Conservation (phyloP, 2,113 vertebrate genomes). For the Bostrychus sinensis region DNA sequence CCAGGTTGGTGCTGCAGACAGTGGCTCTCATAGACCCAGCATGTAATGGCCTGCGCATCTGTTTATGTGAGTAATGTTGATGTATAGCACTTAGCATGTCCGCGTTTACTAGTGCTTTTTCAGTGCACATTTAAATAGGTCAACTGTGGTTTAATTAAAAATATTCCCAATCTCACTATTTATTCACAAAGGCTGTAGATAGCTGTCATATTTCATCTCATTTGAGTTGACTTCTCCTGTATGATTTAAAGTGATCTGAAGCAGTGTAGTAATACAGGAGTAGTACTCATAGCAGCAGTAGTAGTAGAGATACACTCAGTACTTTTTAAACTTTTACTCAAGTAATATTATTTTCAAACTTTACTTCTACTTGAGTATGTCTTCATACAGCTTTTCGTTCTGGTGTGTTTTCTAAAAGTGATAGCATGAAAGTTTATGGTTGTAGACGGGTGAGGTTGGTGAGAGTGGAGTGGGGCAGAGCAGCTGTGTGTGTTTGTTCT, state of each 20-base stretch:
- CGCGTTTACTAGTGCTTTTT: neutral
- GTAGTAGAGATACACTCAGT: no score
- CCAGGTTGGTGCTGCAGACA: conserved; percentile 18
- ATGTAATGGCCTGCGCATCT: conserved; percentile 24
- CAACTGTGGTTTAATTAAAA: conserved; percentile 22
- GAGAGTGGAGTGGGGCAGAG: conserved; percentile 60
- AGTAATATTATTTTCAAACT: no score
- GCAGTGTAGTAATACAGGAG: no score
- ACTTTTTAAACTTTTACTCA: no score
- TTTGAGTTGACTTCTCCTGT: neutral
- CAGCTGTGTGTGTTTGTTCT: conserved; percentile 78
- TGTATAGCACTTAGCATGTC: conserved; percentile 8
- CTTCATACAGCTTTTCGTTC: no score
- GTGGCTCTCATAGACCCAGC: conserved; percentile 20
- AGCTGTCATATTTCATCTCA: no score
- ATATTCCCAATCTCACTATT: neutral
- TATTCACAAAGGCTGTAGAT: no score
- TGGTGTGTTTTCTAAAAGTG: no score
- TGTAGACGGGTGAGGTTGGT: conserved; percentile 33
- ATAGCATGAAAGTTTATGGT: conserved; percentile 41
- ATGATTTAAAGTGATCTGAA: conserved; percentile 39
- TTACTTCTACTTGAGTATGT: no score
- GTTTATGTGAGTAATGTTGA: conserved; percentile 11
- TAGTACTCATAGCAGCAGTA: no score
- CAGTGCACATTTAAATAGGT: neutral